Evolutionary conservation across 2,113 vertebrate species (phyloP), one percentile per base, ranked within the genome.

Genomic region (Psephotus haematonotus): DNA sequence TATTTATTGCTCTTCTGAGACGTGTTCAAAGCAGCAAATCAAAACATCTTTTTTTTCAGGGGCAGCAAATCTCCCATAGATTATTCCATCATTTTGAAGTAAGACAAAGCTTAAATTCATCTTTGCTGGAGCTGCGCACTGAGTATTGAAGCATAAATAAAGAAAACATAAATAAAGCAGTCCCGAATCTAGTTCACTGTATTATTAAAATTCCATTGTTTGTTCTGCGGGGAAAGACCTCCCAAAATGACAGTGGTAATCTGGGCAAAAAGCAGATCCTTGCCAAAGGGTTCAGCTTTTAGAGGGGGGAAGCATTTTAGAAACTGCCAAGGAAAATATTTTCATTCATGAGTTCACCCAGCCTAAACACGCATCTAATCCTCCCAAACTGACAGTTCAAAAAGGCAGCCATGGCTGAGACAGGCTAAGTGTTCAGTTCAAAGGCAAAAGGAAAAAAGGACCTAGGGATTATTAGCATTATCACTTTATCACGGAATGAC

Each of bases 311-410:
- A 69, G 89, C 97, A 94, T 97, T 97, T 97, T 97, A 23, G 76
- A 98, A 98, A 98, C 96, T 97, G 98, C 96, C 93, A 98, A 98
- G 97, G 97, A 98, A 98, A 98, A 98, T 98, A 98, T 98, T 98
- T 98, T 98, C 98, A 98, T 98, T 98, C 97, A 98, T 98, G 98
- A 98, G 97, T 98, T 98, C 98, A 97, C 98, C 97, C 98, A 98
- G 98, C 98, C 98, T 98, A 98, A 98, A 98, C 97, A 98, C 88
- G 97, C 97, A 98, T 96, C 97, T 98, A 98, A 98, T 98, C 98
- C 98, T 94, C 85, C 93, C 89, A 97, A 98, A 98, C 97, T 98
- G 98, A 98, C 98, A 98, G 98, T 97, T 98, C 97, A 96, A 97
- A 98, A 98, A 96, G 86, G 95, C 97, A 98, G 82, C 95, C 93